phyloP scores from a whole-genome alignment of 2,797 vertebrate genomes.

The Manis javanica region DNA sequence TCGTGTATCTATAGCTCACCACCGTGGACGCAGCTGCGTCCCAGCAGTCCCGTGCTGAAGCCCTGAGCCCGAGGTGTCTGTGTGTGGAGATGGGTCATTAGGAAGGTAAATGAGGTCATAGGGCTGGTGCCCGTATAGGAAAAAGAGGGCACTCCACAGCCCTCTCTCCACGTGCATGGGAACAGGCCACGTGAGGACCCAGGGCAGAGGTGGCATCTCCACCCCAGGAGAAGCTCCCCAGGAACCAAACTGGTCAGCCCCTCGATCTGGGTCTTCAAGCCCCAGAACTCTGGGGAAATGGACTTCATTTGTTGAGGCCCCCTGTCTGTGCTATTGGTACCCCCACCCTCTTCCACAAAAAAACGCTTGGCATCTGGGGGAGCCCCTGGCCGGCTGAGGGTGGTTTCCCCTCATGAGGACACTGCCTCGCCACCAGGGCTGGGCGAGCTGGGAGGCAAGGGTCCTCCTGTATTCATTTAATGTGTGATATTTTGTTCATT shows the following conservation, averaged over 20 bases:
- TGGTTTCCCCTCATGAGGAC: background rate
- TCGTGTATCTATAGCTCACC: rapidly evolving
- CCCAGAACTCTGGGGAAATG: background rate
- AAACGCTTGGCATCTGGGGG: too few species aligned
- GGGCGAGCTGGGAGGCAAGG: rapidly evolving
- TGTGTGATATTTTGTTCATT: background rate
- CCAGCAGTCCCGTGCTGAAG: background rate
- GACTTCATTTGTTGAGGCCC: rapidly evolving
- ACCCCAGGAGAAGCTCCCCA: rapidly evolving
- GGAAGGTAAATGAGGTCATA: rapidly evolving
- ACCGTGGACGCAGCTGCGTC: rapidly evolving
- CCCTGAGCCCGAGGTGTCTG: rapidly evolving
- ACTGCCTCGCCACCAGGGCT: background rate
- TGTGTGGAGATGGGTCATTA: rapidly evolving
- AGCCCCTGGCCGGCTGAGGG: too few species aligned
- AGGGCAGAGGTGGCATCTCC: rapidly evolving
- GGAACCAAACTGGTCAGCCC: too few species aligned
- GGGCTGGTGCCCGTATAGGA: background rate
- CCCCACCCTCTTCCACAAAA: background rate
- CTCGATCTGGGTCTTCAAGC: background rate
- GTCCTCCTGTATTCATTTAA: background rate
- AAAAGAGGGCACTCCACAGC: background rate
- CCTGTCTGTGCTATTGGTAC: rapidly evolving
- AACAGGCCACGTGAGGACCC: rapidly evolving
- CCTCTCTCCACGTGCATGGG: rapidly evolving